Percentiles rank a stretch among this genome's conserved stretches.
Conservation (phyloP, 2,797 vertebrate species). For the Sarcoramphus papa region DNA sequence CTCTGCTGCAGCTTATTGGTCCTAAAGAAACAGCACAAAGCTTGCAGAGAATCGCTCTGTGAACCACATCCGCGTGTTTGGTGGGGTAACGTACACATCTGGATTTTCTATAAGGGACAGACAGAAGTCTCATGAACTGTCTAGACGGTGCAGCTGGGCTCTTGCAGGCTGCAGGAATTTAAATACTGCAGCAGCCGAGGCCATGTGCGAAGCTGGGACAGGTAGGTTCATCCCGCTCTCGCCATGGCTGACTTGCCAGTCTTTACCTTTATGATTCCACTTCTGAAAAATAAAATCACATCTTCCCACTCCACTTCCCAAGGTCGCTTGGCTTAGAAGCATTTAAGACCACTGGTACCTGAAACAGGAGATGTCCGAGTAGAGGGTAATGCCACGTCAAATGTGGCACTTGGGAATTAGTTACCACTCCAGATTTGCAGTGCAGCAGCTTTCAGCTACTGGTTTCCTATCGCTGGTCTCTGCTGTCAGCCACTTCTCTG, state of each 20-base stretch:
- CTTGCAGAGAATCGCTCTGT: neutral
- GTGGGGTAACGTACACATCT: neutral
- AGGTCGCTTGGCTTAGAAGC: neutral
- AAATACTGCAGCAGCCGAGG: neutral
- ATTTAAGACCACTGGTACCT: neutral
- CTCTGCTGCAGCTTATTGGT: rapidly evolving
- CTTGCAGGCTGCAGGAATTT: neutral
- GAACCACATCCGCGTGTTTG: rapidly evolving
- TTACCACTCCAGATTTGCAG: neutral
- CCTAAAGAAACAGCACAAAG: neutral
- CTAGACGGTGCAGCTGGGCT: neutral
- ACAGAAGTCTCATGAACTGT: neutral
- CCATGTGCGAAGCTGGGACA: rapidly evolving
- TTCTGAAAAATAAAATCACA: neutral
- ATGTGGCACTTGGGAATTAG: neutral
- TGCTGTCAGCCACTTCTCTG: neutral
- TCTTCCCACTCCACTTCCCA: neutral
- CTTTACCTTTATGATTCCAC: neutral
- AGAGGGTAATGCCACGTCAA: neutral
- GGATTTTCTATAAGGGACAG: neutral
- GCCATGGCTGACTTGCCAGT: rapidly evolving
- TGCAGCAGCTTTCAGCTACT: neutral
- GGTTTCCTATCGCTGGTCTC: neutral
- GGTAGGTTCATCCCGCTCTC: neutral
- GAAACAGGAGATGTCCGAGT: neutral